Base-by-base conservation (phyloP, 1,140 invertebrate species). In the Phymorhynchus buccinoides region DNA sequence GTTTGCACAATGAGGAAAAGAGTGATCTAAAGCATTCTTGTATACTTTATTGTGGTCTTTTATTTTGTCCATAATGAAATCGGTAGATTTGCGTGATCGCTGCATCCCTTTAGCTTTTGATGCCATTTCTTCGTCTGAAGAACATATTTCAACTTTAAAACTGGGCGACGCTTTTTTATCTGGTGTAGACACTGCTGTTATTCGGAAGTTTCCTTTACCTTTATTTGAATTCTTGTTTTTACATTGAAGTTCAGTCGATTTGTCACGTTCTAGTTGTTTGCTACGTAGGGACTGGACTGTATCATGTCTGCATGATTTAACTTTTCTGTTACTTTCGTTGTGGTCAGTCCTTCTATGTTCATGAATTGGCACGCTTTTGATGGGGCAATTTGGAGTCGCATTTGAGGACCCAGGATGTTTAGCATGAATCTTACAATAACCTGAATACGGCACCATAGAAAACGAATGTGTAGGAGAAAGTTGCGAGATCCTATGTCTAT, bases 61-160 rank as follows among this genome's bases (percentile, higher is more conserved):
- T 2, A 41, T 22, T 37, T 75, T 37, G 39, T 35, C 41, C 73
- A 41, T 41, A 3, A 75, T 75, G 14, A 75, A 41, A 7, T 75
- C 41, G 22, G 73, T 7, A 27, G 35, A 41, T 75, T 12, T 9
- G 18, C 18, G 2, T 37, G 73, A 16, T 41, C 2, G 9, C 3
- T 27, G 18, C 7, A 3, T 41, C 4, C 41, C 35, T 75, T 75
- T 37, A 39, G 22, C 4, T 22, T 41, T 75, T 16, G 37, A 14
- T 27, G 42, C 35, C 9, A 39, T 7, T 27, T 75, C 37, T 16
- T 35, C 6, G 42, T 27, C 41, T 75, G 73, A 16, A 41, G 73
- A 39, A 75, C 12, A 75, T 37, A 75, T 41, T 75, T 75, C 73
- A 41, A 75, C 41, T 41, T 18, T 75, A 37, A 75, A 75, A 4